Percentiles rank a stretch among this genome's conserved stretches.
Evolutionary conservation across 35 echinoderm and acorn worm species (phyloP).

Genomic region (Strongylocentrotus purpuratus): DNA sequence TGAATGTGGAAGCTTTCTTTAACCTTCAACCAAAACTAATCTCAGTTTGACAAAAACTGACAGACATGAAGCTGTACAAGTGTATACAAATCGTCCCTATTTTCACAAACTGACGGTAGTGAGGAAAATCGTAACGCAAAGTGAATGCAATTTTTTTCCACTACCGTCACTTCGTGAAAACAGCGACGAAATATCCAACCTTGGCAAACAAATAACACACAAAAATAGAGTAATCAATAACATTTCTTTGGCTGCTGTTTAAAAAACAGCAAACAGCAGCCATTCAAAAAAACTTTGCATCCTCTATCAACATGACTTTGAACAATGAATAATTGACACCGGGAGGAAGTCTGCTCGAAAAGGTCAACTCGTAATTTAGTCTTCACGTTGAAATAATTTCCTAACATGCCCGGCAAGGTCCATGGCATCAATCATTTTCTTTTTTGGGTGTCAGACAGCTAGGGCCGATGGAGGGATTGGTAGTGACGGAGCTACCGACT

Average conservation of each 20-base stretch:
- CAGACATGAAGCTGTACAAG: neutral
- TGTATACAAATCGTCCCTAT: neutral
- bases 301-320: neutral
- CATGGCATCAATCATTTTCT: neutral
- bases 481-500: no score
- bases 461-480: neutral
- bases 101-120: no score
- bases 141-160: no score
- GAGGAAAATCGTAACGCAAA: no score
- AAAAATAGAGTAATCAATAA: neutral
- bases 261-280: neutral
- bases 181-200: no score
- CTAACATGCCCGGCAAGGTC: neutral
- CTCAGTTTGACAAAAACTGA: neutral
- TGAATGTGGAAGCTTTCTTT: no score
- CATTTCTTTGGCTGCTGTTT: neutral
- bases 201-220: neutral
- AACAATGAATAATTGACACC: neutral
- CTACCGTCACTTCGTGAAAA: no score
- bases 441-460: neutral
- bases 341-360: neutral
- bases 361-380: conserved; percentile 9
- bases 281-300: neutral
- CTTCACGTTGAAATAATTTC: neutral
- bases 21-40: no score